Evolutionary conservation across 2,888 invertebrate species (phyloP), one percentile per base, ranked within the genome.

Genomic region (Platynereis dumerilii): DNA sequence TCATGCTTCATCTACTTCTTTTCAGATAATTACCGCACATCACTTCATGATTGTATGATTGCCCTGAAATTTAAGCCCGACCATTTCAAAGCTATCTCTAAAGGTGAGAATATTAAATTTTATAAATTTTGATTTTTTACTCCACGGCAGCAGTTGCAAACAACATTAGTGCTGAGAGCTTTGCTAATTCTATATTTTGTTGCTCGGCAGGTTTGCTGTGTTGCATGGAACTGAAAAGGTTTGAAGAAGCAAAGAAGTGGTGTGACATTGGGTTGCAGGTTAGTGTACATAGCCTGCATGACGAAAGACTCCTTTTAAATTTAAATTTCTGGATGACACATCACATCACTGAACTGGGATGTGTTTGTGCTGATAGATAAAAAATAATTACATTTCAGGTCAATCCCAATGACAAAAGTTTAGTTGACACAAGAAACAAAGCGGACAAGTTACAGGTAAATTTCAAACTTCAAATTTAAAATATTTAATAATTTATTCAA

Each of bases 11-110:
- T 58, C 10, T 58, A 28, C 60, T 61, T 62, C 27, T 45, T 27
- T 65, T 39, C 75, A 84, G 83, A 79, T 20, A 84, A 84, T 74
- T 84, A 72, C 73, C 87, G 90, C 73, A 92, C 93, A 1, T 87
- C 92, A 12, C 85, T 95, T 20, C 87, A 86, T 68, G 97, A 97
- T 82, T 92, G 93, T 70, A 89, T 92, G 78, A 86, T 87, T 76
- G 94, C 96, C 0, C 78, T 95, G 26, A 88, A 89, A 76, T 87
- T 91, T 54, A 91, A 92, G 73, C 88, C 91, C 0, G 86, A 89
- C 68, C 93, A 96, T 81, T 80, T 86, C 0, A 96, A 97, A 86
- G 91, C 92, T 0, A 85, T 90, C 64, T 81, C 88, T 39, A 80
- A 83, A 77, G 85, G 85, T 82, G 69, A 59, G 70, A 17, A n/a